Evolutionary conservation across 2,113 vertebrate genomes (phyloP).

Genomic region (Taxidea taxus): DNA sequence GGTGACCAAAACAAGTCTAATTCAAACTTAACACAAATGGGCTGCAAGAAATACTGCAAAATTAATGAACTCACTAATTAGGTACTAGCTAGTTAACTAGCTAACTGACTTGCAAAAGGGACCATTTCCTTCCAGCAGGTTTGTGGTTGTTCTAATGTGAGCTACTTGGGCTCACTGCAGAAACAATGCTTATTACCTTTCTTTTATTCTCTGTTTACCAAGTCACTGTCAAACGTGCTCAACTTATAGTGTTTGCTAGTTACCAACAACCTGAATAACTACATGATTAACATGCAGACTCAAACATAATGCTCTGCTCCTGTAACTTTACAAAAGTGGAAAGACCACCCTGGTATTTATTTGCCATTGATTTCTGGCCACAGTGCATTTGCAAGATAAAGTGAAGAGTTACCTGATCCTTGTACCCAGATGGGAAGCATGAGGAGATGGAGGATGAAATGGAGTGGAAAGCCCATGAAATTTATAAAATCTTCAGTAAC

Average conservation of each 20-base stretch:
- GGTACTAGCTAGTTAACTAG: not conserved
- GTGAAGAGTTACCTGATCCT: constrained; percentile 36
- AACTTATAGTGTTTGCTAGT: not conserved
- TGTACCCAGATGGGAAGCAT: not conserved
- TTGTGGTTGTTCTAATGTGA: not conserved
- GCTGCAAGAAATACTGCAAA: not conserved
- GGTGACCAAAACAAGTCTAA: not conserved
- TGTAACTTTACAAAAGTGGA: not conserved
- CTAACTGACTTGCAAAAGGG: not conserved
- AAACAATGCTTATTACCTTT: not conserved
- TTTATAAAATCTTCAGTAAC: not conserved
- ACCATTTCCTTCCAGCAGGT: not conserved
- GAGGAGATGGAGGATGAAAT: not conserved
- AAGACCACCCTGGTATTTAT: not conserved
- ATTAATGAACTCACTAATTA: not conserved
- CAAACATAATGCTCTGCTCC: not conserved
- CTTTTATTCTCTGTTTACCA: not conserved
- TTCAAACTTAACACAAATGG: not conserved
- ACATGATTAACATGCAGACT: not conserved
- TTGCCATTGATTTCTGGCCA: not conserved
- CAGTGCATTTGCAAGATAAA: not conserved
- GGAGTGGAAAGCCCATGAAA: not conserved
- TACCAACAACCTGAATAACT: not conserved
- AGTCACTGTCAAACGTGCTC: not conserved
- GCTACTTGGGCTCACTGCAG: not conserved